Evolutionary conservation across 2,888 invertebrate species (phyloP).

Genomic region (Vesta saturnalis): DNA sequence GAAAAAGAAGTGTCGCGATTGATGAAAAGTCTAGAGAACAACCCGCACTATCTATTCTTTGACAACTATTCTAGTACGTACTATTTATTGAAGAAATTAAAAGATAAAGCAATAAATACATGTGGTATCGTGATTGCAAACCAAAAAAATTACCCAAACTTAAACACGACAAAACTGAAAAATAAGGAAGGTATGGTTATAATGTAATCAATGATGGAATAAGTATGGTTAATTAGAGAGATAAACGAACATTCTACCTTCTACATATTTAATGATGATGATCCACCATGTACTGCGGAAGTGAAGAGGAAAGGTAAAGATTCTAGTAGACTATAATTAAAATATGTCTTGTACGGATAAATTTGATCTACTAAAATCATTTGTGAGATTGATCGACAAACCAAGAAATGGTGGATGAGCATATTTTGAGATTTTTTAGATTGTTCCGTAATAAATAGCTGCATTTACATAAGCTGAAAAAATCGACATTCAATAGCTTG

Average conservation of each 20-base stretch:
- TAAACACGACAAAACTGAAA: constrained; percentile 27
- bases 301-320: background rate
- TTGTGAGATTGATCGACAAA: constrained; percentile 3
- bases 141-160: constrained; percentile 19
- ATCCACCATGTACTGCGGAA: constrained; percentile 6
- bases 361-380: constrained; percentile 13
- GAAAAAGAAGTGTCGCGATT: constrained; percentile 4
- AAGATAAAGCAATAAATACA: too few relatives aligned
- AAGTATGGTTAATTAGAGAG: constrained; percentile 20
- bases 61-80: background rate
- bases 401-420: constrained; percentile 6
- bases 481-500: background rate
- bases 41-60: background rate
- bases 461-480: constrained; percentile 12
- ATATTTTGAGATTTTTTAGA: constrained; percentile 7
- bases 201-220: too few relatives aligned
- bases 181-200: too few relatives aligned
- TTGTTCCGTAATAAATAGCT: constrained; percentile 8
- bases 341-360: too few relatives aligned
- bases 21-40: background rate
- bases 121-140: too few relatives aligned
- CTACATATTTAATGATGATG: too few relatives aligned
- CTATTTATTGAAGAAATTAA: background rate
- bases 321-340: constrained; percentile 4
- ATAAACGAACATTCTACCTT: constrained; percentile 16